A percentile compares a stretch with the other conserved stretches of the same genome.
Conservation (phyloP, 2,888 invertebrate genomes). For the Hybos culiciformis region DNA sequence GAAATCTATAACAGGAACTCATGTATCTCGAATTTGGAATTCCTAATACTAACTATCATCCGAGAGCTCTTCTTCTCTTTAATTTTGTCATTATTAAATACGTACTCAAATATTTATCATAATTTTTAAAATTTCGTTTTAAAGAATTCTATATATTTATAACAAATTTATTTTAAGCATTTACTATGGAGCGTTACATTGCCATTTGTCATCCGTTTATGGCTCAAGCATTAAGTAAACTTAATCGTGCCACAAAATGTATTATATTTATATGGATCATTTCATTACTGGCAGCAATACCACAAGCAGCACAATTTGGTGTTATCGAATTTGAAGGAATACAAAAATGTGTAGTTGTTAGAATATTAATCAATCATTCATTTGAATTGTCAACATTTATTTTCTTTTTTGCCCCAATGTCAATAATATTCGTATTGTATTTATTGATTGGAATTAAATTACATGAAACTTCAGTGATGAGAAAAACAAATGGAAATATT, state of each 20-base stretch:
- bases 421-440: conserved; percentile 70
- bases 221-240: conserved; percentile 67
- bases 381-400: conserved; percentile 52
- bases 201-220: conserved; percentile 50
- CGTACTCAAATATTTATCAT: too few relatives aligned
- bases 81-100: too few relatives aligned
- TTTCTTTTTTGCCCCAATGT: conserved; percentile 82
- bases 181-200: conserved; percentile 62
- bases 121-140: too few relatives aligned
- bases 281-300: conserved; percentile 58
- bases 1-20: too few relatives aligned
- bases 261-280: conserved; percentile 64
- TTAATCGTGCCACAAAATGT: conserved; percentile 66
- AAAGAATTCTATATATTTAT: too few relatives aligned
- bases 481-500: conserved; percentile 23
- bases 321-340: conserved; percentile 33
- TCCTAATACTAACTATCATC: too few relatives aligned
- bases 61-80: too few relatives aligned
- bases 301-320: conserved; percentile 70
- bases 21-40: too few relatives aligned
- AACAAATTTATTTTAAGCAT: too few relatives aligned
- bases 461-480: conserved; percentile 40
- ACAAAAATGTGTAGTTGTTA: conserved; percentile 28
- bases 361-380: conserved; percentile 37
- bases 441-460: conserved; percentile 58